A percentile compares a stretch with the other conserved stretches of the same genome.
These are phyloP conservation scores for Laticauda colubrina DNA, from an alignment of 2,113 vertebrate genomes.

Conservation along the genomic window DNA sequence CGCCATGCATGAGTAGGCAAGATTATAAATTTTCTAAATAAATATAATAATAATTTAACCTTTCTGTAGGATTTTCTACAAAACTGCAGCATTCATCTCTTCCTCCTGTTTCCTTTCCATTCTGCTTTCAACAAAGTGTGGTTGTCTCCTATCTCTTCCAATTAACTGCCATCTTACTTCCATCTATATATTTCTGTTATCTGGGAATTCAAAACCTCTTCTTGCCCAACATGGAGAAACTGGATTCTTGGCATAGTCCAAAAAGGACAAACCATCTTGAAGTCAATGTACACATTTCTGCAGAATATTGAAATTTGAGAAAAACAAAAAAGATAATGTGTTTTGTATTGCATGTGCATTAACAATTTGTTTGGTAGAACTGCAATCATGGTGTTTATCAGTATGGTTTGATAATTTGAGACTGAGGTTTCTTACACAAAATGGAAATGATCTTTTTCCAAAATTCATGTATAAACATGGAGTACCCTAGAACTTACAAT, in stretches of 20 bases:
- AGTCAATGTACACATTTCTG: neutral
- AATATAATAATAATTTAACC: neutral
- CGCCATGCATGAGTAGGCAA: no score
- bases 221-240: neutral
- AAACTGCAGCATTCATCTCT: neutral
- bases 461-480: neutral
- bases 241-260: fast-evolving
- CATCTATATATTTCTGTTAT: neutral
- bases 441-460: neutral
- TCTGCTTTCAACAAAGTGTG: neutral
- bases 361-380: constrained; percentile 4
- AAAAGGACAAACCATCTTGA: neutral
- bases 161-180: neutral
- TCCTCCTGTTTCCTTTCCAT: neutral
- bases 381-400: neutral
- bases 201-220: neutral
- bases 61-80: neutral
- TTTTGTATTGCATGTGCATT: neutral
- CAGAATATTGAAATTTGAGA: neutral
- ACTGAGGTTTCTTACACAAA: neutral
- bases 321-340: neutral
- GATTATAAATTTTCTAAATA: no score
- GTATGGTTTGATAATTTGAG: neutral
- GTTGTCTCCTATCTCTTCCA: neutral
- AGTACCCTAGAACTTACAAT: neutral